Evolutionary conservation across 2,797 vertebrate species (phyloP), one percentile per base, ranked within the genome.

Genomic region (Schizopygopsis pylzovi): DNA sequence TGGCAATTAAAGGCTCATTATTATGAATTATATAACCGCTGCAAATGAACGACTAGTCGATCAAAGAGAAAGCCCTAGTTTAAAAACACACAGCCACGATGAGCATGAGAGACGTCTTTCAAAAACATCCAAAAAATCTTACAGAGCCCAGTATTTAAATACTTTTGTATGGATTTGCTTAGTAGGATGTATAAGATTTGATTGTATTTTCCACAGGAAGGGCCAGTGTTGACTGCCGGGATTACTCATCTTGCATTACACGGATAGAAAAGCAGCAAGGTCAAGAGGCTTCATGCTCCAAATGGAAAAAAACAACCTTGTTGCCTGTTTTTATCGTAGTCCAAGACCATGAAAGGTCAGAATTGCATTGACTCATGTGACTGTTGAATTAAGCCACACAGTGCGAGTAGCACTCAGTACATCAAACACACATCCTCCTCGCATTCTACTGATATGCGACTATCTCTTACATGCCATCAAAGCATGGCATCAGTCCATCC

Each of bases 401-500:
- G 22, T 67, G n/a, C 49, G 9, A 49, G 33, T 20, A 61, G 72
- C 43, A 76, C 56, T 10, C 54, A 47, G 22, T 63, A 39, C 3
- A 37, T 49, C 9, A 39, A 76, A 65, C 43, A 16, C 72, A 67
- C 5, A n/a, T 37, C 22, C 33, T 59, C 22, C n/a, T 76, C 28
- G 20, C 18, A 28, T 73, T 73, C 39, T 82, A 25, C 41, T 59
- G 68, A 61, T 47, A 82, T 82, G 18, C 11, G 1, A 13, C 82
- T 0, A 1, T 67, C n/a, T 84, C 82, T 65, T 67, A 52, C 52
- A 43, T 84, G 73, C 61, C 72, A 77, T 68, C 61, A 77, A 73
- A 43, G 61, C 6, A 4, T 84, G 82, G 73, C 73, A 68, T 84
- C 61, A 43, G 82, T 77, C 73, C 47, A 68, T 84, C 33, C 47